These are phyloP conservation scores for Drosophila repleta DNA, from an alignment of 1,140 invertebrate species.

Conservation along the genomic window DNA sequence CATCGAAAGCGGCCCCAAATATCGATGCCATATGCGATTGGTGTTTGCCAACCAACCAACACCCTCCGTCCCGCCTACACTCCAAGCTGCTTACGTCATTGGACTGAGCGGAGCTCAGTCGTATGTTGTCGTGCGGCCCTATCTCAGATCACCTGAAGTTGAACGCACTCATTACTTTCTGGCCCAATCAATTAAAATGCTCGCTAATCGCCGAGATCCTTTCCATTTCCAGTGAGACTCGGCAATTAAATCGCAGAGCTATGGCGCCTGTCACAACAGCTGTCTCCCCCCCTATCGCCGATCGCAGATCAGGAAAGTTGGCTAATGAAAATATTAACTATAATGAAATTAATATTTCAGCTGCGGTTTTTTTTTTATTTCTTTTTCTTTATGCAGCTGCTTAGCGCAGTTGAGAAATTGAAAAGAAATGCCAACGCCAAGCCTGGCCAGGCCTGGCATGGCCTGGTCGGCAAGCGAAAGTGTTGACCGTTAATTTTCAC, in stretches of 20 bases:
- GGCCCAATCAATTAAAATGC: conserved; percentile 18
- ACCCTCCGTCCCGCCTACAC: too few species aligned
- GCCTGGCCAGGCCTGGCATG: conserved; percentile 24
- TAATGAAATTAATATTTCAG: conserved; percentile 79
- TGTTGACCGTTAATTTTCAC: conserved; percentile 70
- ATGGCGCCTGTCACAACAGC: conserved; percentile 57
- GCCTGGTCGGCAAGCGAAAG: conserved; percentile 56
- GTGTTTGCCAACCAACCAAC: neutral
- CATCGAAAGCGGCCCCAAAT: conserved; percentile 39
- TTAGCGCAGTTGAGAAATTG: conserved; percentile 28
- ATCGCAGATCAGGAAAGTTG: conserved; percentile 60
- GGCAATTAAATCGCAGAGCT: conserved; percentile 72
- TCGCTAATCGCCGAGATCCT: conserved; percentile 44
- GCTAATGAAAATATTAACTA: conserved; percentile 79
- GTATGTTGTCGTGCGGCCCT: conserved; percentile 11
- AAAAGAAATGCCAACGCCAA: conserved; percentile 56
- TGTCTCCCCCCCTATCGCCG: conserved; percentile 67
- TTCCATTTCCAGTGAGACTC: conserved; percentile 56
- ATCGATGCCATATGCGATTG: conserved; percentile 48
- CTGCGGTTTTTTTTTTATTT: conserved; percentile 18
- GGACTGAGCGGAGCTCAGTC: conserved; percentile 54
- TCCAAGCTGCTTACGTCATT: conserved; percentile 57
- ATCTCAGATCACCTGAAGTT: conserved; percentile 42
- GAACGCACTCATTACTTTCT: conserved; percentile 62
- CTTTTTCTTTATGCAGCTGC: conserved; percentile 30